Percentiles rank a stretch among this genome's conserved stretches.
These are phyloP conservation scores for Danaus chrysippus DNA, from an alignment of 2,888 invertebrate species.

Conservation along the genomic window DNA sequence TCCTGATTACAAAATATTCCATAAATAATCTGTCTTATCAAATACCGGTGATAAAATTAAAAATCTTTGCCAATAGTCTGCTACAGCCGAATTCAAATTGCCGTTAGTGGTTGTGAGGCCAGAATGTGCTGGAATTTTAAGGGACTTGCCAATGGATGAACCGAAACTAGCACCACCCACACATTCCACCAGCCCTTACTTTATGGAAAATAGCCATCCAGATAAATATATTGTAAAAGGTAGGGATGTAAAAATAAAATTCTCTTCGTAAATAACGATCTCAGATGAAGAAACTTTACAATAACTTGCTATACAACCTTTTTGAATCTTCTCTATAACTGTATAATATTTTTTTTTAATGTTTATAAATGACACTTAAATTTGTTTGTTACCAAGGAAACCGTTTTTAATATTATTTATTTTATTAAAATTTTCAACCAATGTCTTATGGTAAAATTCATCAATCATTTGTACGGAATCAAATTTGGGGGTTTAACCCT, in stretches of 20 bases:
- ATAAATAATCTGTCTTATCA: too few relatives aligned
- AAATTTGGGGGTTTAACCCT: slow-evolving; percentile 72
- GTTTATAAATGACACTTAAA: neutral
- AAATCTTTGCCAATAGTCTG: slow-evolving; percentile 70
- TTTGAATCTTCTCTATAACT: too few relatives aligned
- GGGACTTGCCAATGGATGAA: slow-evolving; percentile 80
- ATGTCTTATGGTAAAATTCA: slow-evolving; percentile 69
- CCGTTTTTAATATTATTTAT: neutral
- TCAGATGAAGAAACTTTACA: too few relatives aligned
- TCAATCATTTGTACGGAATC: slow-evolving; percentile 62
- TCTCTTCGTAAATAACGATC: too few relatives aligned
- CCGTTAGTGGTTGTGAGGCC: slow-evolving; percentile 84
- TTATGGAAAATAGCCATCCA: slow-evolving; percentile 81
- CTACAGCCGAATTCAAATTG: slow-evolving; percentile 83
- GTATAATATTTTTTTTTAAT: too few relatives aligned
- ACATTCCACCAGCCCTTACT: slow-evolving; percentile 81
- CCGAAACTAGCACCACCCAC: slow-evolving; percentile 79
- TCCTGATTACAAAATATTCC: too few relatives aligned
- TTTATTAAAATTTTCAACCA: slow-evolving; percentile 5
- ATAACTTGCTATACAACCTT: too few relatives aligned
- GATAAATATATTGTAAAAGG: slow-evolving; percentile 83
- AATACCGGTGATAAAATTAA: slow-evolving; percentile 19
- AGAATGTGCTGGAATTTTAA: slow-evolving; percentile 82
- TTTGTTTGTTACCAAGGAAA: neutral
- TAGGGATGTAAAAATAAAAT: slow-evolving; percentile 43